phyloP scores from a whole-genome alignment of 2,113 vertebrate species.

The Ictalurus punctatus region DNA sequence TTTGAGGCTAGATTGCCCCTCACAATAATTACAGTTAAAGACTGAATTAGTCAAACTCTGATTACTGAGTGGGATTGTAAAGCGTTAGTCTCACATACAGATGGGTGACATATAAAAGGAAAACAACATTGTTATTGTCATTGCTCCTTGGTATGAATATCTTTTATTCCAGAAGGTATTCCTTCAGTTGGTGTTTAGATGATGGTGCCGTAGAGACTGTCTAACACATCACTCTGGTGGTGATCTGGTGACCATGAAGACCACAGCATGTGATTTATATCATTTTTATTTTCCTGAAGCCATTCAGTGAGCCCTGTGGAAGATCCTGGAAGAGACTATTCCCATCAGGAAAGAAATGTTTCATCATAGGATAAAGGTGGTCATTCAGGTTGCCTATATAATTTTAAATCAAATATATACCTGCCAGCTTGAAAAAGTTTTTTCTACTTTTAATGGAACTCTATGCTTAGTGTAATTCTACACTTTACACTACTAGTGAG shows the following conservation, averaged over 20 bases:
- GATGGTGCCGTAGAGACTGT: not conserved
- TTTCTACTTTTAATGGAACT: not conserved
- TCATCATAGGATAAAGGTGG: not conserved
- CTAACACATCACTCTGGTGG: not conserved
- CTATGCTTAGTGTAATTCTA: not conserved
- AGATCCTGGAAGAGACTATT: not conserved
- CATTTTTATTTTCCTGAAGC: not conserved
- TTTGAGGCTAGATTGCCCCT: not conserved
- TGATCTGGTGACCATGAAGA: not conserved
- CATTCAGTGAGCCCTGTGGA: not conserved
- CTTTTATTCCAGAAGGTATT: not conserved
- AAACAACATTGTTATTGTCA: not conserved
- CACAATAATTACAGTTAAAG: not conserved
- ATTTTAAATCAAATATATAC: not conserved
- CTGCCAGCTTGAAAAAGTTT: not conserved
- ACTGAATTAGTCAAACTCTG: not conserved
- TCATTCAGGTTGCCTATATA: not conserved
- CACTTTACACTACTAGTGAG: not conserved
- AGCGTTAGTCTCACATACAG: not conserved
- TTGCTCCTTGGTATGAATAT: not conserved
- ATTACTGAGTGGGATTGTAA: not conserved
- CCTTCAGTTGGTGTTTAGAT: not conserved
- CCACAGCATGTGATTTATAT: not conserved
- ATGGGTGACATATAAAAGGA: not conserved
- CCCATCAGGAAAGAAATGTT: not conserved